phyloP scores from a whole-genome alignment of 2,797 vertebrate species.

The Lepilemur ruficaudatus region DNA sequence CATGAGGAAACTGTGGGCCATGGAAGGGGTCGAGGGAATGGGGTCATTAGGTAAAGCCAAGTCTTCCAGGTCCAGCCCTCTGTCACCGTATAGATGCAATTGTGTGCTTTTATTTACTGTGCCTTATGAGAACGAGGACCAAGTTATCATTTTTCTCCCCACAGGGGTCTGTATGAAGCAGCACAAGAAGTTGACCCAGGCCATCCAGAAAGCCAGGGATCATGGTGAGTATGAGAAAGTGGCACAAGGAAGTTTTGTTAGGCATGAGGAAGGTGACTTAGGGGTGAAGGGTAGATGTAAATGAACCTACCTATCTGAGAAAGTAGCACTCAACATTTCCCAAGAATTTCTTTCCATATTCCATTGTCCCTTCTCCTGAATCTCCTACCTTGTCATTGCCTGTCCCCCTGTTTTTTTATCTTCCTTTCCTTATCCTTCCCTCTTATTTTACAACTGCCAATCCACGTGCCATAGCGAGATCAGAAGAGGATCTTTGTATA shows the following conservation, averaged over 20 bases:
- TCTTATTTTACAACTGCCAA: not conserved
- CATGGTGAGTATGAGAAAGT: slow-evolving; percentile 83
- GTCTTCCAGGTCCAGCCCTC: not conserved
- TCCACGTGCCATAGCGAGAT: not conserved
- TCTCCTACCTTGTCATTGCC: not conserved
- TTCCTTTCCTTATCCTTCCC: not conserved
- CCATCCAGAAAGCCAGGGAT: slow-evolving; percentile 87
- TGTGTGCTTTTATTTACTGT: not conserved
- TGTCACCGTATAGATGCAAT: not conserved
- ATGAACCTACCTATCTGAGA: not conserved
- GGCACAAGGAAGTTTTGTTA: not conserved
- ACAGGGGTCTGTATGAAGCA: slow-evolving; percentile 94
- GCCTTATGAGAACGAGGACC: not conserved
- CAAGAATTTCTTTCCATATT: not conserved
- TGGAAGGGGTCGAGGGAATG: not conserved
- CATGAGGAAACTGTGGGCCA: not conserved
- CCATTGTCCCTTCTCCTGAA: not conserved
- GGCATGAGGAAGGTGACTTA: not conserved
- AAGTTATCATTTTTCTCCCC: not conserved
- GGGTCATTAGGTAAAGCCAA: not conserved
- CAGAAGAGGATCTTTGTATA: not conserved
- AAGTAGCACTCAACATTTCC: not conserved
- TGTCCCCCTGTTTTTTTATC: not conserved
- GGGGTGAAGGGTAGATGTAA: not conserved
- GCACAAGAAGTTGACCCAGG: slow-evolving; percentile 87